Conservation (phyloP, 2,113 vertebrate genomes). For the Vombatus ursinus region DNA sequence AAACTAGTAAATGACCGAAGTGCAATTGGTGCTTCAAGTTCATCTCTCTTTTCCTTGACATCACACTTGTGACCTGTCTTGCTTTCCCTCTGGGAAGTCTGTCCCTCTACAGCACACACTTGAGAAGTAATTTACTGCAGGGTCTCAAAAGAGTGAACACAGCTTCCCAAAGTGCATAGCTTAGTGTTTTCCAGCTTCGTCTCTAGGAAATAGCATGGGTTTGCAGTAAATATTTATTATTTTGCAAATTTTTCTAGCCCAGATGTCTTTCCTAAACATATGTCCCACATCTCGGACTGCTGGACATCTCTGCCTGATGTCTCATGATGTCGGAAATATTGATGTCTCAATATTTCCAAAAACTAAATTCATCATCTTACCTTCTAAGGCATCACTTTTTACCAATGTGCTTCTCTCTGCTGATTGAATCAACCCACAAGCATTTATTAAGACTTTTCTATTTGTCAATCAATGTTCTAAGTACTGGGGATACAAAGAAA, state of each 20-base stretch:
- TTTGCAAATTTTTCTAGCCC: not conserved
- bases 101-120: not conserved
- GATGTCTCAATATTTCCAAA: not conserved
- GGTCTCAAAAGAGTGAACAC: not conserved
- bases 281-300: not conserved
- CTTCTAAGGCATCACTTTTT: not conserved
- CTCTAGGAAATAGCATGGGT: not conserved
- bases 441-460: not conserved
- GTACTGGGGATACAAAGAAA: not conserved
- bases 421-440: not conserved
- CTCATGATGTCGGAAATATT: too few relatives aligned
- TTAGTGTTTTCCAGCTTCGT: not conserved
- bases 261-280: not conserved
- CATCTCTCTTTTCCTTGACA: not conserved
- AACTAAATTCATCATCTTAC: not conserved
- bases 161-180: not conserved
- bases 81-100: too few relatives aligned
- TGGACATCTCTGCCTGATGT: not conserved
- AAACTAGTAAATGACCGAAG: not conserved
- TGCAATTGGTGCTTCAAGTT: not conserved
- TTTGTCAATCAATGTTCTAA: not conserved
- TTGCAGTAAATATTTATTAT: not conserved
- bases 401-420: not conserved
- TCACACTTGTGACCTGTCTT: not conserved
- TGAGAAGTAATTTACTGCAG: not conserved